Evolutionary conservation across 2,888 invertebrate species (phyloP).

Genomic region (Deladenus siricidicola): DNA sequence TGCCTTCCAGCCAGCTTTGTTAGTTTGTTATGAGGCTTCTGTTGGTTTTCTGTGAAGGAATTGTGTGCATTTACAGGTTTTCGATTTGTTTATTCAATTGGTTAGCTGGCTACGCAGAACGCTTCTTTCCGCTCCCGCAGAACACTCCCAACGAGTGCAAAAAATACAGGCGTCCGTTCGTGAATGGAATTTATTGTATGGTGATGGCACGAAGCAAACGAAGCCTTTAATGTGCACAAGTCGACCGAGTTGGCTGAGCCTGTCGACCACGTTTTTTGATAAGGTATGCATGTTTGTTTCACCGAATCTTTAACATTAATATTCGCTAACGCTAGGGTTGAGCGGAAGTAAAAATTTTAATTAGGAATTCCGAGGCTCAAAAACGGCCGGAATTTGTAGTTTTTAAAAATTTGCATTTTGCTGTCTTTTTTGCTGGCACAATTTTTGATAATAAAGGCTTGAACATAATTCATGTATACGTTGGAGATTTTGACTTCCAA

Average conservation of each 20-base stretch:
- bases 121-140: slow-evolving; percentile 25
- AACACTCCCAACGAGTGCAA: slow-evolving; percentile 34
- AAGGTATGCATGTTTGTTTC: too few species aligned
- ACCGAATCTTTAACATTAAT: too few species aligned
- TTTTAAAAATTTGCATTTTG: too few species aligned
- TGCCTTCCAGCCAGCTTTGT: slow-evolving; percentile 66
- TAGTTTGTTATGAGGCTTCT: slow-evolving; percentile 14
- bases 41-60: neutral
- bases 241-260: slow-evolving; percentile 66
- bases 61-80: slow-evolving; percentile 29
- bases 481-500: too few species aligned
- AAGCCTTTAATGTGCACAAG: slow-evolving; percentile 67
- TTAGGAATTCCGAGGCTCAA: too few species aligned
- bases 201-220: slow-evolving; percentile 58
- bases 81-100: slow-evolving; percentile 39
- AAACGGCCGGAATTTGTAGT: too few species aligned
- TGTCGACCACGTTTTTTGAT: slow-evolving; percentile 65
- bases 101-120: slow-evolving; percentile 35
- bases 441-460: too few species aligned
- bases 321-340: too few species aligned
- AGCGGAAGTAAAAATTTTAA: too few species aligned
- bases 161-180: slow-evolving; percentile 51
- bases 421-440: too few species aligned
- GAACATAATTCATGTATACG: too few species aligned
- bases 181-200: slow-evolving; percentile 54